Conservation (phyloP, 2,113 vertebrate species). For the Thamnophis sirtalis region DNA sequence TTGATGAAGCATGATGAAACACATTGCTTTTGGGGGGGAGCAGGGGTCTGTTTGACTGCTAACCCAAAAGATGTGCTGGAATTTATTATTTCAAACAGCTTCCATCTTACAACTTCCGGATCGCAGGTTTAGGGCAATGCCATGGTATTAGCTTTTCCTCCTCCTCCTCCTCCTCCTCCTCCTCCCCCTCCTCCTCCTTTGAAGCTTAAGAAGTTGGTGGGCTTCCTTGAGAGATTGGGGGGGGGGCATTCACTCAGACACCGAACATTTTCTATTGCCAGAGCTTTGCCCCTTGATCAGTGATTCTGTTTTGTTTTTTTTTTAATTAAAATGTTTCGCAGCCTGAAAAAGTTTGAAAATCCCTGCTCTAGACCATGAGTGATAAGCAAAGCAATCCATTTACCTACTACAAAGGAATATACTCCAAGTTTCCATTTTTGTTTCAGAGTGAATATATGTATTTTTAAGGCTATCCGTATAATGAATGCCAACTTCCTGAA, state of each 20-base stretch:
- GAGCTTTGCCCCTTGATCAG: neutral
- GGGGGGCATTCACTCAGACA: neutral
- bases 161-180: too few species aligned
- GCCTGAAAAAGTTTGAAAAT: neutral
- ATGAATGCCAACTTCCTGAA: neutral
- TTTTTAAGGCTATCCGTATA: neutral
- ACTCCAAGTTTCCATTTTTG: neutral
- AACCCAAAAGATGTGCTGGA: neutral
- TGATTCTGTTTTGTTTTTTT: too few species aligned
- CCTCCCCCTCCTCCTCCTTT: too few species aligned
- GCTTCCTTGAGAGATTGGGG: neutral
- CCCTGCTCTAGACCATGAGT: neutral
- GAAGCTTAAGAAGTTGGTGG: neutral
- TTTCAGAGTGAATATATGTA: neutral
- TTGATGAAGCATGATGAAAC: neutral
- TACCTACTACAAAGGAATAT: neutral
- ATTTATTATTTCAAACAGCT: neutral
- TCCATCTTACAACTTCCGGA: neutral
- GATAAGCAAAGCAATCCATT: neutral
- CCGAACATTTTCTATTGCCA: neutral
- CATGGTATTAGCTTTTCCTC: neutral
- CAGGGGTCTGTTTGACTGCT: too few species aligned
- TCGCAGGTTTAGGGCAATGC: neutral
- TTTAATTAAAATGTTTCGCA: neutral
- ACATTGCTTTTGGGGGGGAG: too few species aligned